Evolutionary conservation across 2,113 vertebrate genomes (phyloP).

Genomic region (Amblyornis subalaris): DNA sequence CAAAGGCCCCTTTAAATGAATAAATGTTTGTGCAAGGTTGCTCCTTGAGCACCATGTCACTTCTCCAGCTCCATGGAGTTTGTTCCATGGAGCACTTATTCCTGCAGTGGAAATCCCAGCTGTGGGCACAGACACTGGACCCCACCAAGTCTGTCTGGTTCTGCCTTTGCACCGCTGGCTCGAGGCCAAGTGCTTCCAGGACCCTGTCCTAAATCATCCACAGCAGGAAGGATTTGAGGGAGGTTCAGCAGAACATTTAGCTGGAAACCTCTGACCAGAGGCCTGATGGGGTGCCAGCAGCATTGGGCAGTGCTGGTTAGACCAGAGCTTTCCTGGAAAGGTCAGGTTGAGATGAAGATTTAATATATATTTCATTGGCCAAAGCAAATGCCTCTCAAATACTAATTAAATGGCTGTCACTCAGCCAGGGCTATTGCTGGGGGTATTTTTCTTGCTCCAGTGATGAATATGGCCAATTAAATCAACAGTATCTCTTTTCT

Average conservation of each 20-base stretch:
- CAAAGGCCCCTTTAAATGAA: not conserved
- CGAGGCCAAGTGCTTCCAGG: not conserved
- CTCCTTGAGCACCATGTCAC: not conserved
- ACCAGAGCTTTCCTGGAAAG: not conserved
- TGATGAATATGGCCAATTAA: not conserved
- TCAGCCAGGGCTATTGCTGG: not conserved
- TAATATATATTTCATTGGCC: not conserved
- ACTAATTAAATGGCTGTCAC: constrained; percentile 19
- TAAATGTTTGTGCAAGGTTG: not conserved
- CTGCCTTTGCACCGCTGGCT: not conserved
- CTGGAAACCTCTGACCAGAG: not conserved
- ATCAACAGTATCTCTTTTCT: not conserved
- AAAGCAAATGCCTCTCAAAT: not conserved
- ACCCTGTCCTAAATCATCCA: not conserved
- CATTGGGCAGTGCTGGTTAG: not conserved
- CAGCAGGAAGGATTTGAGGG: not conserved
- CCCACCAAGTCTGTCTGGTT: not conserved
- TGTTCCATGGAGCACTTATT: not conserved
- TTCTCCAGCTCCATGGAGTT: not conserved
- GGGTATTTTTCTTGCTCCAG: constrained; percentile 16
- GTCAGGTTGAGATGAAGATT: not conserved
- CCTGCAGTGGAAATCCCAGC: not conserved
- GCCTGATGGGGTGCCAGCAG: not conserved
- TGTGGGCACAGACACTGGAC: not conserved
- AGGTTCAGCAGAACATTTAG: not conserved